Conservation (phyloP, 2,113 vertebrate genomes). For the Spizaetus ornatus region DNA sequence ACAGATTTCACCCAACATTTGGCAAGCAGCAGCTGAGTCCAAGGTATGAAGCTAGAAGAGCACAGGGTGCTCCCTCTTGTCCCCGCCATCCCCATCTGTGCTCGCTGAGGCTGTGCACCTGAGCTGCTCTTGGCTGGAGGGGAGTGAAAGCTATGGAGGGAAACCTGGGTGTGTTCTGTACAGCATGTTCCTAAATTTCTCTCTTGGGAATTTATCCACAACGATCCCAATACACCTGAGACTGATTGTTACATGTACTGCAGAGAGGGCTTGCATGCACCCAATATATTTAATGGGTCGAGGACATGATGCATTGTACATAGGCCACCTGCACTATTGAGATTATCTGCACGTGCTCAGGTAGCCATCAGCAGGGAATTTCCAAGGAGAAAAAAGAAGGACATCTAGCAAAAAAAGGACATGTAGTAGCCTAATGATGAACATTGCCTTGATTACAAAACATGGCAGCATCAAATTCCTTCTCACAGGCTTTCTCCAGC, state of each 20-base stretch:
- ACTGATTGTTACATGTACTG: background rate
- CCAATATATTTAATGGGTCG: background rate
- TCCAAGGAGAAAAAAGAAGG: background rate
- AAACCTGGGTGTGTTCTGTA: background rate
- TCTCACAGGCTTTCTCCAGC: background rate
- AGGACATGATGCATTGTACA: background rate
- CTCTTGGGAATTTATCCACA: background rate
- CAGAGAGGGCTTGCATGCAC: background rate
- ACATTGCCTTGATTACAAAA: background rate
- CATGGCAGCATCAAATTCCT: background rate
- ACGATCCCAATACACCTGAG: background rate
- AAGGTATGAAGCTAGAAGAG: background rate
- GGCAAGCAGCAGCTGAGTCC: background rate
- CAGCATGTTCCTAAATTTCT: background rate
- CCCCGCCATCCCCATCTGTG: accelerated
- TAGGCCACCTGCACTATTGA: background rate
- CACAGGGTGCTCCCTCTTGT: background rate
- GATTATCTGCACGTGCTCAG: background rate
- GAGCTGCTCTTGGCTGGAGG: background rate
- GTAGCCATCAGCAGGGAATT: background rate
- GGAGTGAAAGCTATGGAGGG: background rate
- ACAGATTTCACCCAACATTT: background rate
- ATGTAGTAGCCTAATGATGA: background rate
- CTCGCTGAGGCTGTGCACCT: background rate
- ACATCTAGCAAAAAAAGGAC: background rate